A percentile compares a stretch with the other conserved stretches of the same genome.
Evolutionary conservation across 2,888 invertebrate species (phyloP).

Genomic region (Drosophila lacicola): DNA sequence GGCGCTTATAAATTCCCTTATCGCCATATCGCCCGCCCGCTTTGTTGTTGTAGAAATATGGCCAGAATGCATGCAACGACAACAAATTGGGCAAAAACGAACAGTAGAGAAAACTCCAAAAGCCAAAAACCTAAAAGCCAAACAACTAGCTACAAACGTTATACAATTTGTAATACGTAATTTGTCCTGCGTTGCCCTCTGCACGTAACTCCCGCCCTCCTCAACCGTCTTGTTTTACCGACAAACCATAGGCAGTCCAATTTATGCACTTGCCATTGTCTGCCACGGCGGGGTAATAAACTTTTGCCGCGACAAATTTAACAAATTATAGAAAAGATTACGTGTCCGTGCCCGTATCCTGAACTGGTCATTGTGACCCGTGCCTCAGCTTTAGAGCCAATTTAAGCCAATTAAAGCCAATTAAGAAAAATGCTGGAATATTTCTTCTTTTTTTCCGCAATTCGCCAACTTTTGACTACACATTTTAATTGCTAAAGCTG

Average conservation of each 20-base stretch:
- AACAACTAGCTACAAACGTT: slow-evolving; percentile 55
- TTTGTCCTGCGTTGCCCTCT: slow-evolving; percentile 51
- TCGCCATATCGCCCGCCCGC: slow-evolving; percentile 62
- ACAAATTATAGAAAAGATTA: slow-evolving; percentile 80
- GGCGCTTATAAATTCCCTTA: slow-evolving; percentile 73
- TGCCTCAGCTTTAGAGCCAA: slow-evolving; percentile 15
- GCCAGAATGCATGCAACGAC: slow-evolving; percentile 67
- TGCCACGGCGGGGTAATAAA: slow-evolving; percentile 72
- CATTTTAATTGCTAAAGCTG: slow-evolving; percentile 44
- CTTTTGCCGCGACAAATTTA: slow-evolving; percentile 80
- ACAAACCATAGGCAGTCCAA: slow-evolving; percentile 52
- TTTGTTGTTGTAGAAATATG: slow-evolving; percentile 67
- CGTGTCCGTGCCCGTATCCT: slow-evolving; percentile 49
- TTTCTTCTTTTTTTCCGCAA: slow-evolving; percentile 18
- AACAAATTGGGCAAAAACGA: slow-evolving; percentile 19
- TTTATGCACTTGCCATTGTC: slow-evolving; percentile 79
- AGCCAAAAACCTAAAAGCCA: slow-evolving; percentile 49
- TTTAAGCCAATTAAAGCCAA: slow-evolving; percentile 75
- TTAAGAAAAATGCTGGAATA: slow-evolving; percentile 51
- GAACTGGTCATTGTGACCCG: slow-evolving; percentile 29
- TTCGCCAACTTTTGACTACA: slow-evolving; percentile 10
- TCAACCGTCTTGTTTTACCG: background rate
- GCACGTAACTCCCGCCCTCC: slow-evolving; percentile 12
- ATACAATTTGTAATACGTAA: slow-evolving; percentile 76
- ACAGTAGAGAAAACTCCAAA: slow-evolving; percentile 6